These are phyloP conservation scores for Chelonia mydas DNA, from an alignment of 2,797 vertebrate genomes.

Conservation along the genomic window DNA sequence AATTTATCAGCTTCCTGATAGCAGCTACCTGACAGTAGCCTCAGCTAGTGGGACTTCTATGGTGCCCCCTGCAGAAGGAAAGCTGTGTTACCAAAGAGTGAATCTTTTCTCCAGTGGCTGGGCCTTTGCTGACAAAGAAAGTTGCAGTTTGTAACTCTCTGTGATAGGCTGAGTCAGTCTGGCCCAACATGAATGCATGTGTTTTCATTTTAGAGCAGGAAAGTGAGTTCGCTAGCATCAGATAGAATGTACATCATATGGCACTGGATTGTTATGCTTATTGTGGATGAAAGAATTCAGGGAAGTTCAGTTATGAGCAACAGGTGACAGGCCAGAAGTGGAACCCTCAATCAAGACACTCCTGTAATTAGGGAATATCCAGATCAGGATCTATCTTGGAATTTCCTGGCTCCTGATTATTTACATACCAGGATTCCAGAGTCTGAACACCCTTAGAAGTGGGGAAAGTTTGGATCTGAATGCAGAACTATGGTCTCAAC, in stretches of 20 bases:
- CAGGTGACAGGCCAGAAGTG: neutral
- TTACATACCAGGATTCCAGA: neutral
- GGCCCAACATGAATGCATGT: neutral
- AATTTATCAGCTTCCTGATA: neutral
- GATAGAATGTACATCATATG: accelerated
- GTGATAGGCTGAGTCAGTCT: accelerated
- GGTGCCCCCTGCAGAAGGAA: neutral
- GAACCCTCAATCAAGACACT: neutral
- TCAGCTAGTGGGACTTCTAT: neutral
- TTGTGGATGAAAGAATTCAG: neutral
- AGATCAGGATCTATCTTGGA: neutral
- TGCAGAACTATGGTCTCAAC: neutral
- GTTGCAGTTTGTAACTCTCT: neutral
- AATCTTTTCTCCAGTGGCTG: neutral
- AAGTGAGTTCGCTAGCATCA: neutral
- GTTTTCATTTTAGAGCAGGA: neutral
- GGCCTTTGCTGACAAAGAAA: neutral
- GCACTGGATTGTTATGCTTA: neutral
- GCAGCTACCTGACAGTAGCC: neutral
- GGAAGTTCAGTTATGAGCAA: neutral
- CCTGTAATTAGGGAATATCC: neutral
- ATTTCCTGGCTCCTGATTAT: neutral
- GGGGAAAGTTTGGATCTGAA: neutral
- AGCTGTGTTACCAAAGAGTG: neutral
- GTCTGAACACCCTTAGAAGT: neutral